phyloP scores from a whole-genome alignment of 2,113 vertebrate genomes.

The Ptyas mucosa region DNA sequence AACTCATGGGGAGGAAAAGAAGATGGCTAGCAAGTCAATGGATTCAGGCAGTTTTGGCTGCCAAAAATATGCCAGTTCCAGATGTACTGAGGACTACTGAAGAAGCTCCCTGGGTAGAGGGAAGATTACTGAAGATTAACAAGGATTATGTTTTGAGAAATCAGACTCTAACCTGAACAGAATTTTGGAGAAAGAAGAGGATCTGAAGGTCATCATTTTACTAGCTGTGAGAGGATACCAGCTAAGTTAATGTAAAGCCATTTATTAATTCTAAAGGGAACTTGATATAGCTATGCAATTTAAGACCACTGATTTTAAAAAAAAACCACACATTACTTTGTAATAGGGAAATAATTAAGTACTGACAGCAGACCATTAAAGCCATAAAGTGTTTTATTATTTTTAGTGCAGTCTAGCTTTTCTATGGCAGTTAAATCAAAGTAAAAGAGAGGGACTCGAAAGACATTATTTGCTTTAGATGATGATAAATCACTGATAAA shows the following conservation, averaged over 20 bases:
- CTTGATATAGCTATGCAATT: background rate
- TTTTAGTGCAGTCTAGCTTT: background rate
- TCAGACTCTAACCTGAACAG: background rate
- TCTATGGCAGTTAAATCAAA: background rate
- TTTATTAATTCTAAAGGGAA: background rate
- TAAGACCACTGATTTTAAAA: background rate
- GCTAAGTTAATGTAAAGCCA: background rate
- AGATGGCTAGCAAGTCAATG: background rate
- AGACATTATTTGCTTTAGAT: background rate
- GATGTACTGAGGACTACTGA: background rate
- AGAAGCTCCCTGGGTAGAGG: background rate
- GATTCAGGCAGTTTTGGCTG: background rate
- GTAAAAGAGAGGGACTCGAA: background rate
- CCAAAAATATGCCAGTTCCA: background rate
- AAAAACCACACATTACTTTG: background rate
- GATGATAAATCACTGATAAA: background rate
- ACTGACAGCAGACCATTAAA: background rate
- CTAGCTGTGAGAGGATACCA: background rate
- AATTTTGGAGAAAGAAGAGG: background rate
- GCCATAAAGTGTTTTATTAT: background rate
- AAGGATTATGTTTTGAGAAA: background rate
- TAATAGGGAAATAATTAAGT: background rate
- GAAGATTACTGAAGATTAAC: background rate
- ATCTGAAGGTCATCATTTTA: background rate
- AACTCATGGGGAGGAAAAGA: background rate